Base-by-base conservation (phyloP, 2,888 invertebrate species). In the Orthosia gothica region DNA sequence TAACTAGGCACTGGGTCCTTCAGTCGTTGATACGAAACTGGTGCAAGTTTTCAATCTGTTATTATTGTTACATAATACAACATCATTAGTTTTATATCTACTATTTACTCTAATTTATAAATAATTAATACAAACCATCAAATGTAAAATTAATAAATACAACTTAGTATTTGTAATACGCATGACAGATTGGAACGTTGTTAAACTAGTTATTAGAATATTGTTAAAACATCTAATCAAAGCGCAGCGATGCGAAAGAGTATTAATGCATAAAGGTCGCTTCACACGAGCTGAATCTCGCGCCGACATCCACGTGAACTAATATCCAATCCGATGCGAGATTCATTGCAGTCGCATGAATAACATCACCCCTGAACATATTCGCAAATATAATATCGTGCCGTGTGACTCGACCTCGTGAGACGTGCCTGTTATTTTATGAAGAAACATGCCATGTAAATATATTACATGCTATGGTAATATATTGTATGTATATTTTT, bases 331-430 rank as follows among this genome's bases (percentile, higher is more conserved):
- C 47, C 26, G 18, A 64, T 52, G 23, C 15, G 61, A 20, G 52
- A 71, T 65, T 82, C 68, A 65, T 82, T 65, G 45, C 79, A 58
- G 49, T 62, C 68, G 40, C 40, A 54, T 82, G 67, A 71, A 82
- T 77, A 68, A 71, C 61, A 62, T 65, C 23, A 57, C 47, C 40
- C 26, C 55, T 61, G 15, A 52, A 61, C 9, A 67, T 68, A 49
- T 61, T 67, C 26, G 3, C 49, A 64, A 64, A 64, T 71, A 68
- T 77, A 71, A 68, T 77, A 70, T 67, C 59, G 47, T n/a, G 32
- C 45, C 49, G 64, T 77, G 70, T 63, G 54, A 76, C 52, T 32
- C 45, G 45, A 66, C 9, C 49, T 45, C 23, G 54, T 59, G 62
- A 18, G 54, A 13, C 18, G 45, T 55, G 32, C 15, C 16, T 61